Base-by-base conservation (phyloP, 2,888 invertebrate genomes). In the Chymomyza fuscimana region DNA sequence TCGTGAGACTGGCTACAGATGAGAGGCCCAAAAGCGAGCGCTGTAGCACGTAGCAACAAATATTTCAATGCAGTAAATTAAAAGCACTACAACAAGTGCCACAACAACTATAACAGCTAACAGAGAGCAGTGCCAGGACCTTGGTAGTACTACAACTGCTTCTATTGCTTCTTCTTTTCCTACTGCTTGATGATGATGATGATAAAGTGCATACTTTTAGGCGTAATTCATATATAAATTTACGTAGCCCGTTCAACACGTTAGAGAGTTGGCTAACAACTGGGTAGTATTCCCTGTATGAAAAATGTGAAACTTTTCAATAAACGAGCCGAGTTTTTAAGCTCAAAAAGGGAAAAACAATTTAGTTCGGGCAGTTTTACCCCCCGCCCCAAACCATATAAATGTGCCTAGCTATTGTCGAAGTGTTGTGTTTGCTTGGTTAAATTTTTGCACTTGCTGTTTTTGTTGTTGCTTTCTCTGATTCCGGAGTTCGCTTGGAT, bases 61-160 rank as follows among this genome's bases (percentile, higher is more conserved):
- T 70, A 68, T 70, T 52, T 40, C 59, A 40, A 63, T 75, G 77
- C 80, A 85, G 77, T 88, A 85, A 88, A 85, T 85, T 85, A 85
- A 88, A 85, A 88, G 77, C 75, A 73, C 76, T 80, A 75, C 78
- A 82, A 67, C 62, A 65, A 63, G 32, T 32, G 32, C 32, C 32
- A 6, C 16, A 84, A 74, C 78, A 82, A 67, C 64, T 56, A 61
- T 16, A 52, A n/a, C 52, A 19, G 7, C 63, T 58, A 70, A 25
- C 73, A 76, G 64, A 65, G 69, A 60, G 74, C 58, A 86, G 36
- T 54, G 25, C 50, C 19, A 61, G 46, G 19, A 52, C 32, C 32
- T 22, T 15, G 29, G 22, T 46, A 12, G 12, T 66, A 76, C 56
- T 67, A 29, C 54, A 36, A 12, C 59, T 25, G 51, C 54, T 65